Evolutionary conservation across 2,888 invertebrate species (phyloP).

Genomic region (Spisula solida): DNA sequence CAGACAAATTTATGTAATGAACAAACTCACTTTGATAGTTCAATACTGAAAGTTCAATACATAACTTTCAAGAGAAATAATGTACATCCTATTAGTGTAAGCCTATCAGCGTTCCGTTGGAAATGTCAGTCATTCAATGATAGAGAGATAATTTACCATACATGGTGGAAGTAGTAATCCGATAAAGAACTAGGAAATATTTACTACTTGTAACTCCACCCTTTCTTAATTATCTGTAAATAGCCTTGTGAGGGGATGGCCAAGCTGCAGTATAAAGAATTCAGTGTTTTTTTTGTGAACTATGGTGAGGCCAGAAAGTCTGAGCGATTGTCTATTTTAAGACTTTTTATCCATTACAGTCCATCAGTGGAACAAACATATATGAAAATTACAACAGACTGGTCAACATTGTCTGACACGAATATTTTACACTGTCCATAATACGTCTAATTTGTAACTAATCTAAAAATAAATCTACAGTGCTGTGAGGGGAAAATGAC

Average conservation of each 20-base stretch:
- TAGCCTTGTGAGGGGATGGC: background rate
- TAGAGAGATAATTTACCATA: background rate
- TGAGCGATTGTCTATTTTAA: no score
- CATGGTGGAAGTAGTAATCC: background rate
- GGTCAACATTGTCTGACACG: no score
- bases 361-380: no score
- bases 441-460: no score
- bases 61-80: background rate
- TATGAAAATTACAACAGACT: no score
- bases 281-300: background rate
- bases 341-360: no score
- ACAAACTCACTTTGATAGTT: background rate
- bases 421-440: no score
- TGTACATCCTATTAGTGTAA: background rate
- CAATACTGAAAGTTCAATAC: background rate
- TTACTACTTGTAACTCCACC: constrained; percentile 1
- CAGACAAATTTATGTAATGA: background rate
- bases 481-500: no score
- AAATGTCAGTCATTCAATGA: background rate
- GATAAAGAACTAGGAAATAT: background rate
- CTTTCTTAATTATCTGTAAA: background rate
- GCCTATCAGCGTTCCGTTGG: background rate
- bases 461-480: no score
- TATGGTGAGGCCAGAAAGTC: no score
- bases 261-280: background rate